These are phyloP conservation scores for Diarsia rubi DNA, from an alignment of 2,888 invertebrate genomes.

Conservation along the genomic window DNA sequence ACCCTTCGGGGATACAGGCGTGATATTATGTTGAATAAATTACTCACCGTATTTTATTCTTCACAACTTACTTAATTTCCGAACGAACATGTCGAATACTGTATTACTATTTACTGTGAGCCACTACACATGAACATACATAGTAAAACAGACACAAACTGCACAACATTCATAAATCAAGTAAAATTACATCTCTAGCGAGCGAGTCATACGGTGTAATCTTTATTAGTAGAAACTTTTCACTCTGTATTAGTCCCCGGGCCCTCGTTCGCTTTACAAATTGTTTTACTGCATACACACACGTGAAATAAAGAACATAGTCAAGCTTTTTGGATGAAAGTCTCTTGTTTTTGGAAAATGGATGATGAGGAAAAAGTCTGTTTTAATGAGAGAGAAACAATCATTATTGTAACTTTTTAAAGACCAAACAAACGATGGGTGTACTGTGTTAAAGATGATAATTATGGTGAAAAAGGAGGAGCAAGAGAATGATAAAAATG, in stretches of 20 bases:
- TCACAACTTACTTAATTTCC: background rate
- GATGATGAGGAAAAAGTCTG: background rate
- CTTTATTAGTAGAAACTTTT: slow-evolving; percentile 80
- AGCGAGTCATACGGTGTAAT: slow-evolving; percentile 66
- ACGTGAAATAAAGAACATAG: slow-evolving; percentile 46
- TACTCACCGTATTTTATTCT: no score
- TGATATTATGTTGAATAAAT: no score
- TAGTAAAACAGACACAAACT: slow-evolving; percentile 22
- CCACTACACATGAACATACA: slow-evolving; percentile 27
- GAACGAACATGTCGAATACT: slow-evolving; percentile 8
- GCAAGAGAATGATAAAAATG: no score
- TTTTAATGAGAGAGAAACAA: background rate
- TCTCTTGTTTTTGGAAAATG: background rate
- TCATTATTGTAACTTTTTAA: background rate
- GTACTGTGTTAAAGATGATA: no score
- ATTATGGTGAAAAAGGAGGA: no score
- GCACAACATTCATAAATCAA: slow-evolving; percentile 55
- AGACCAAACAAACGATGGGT: no score
- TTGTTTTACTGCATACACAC: slow-evolving; percentile 72
- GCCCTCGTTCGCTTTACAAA: slow-evolving; percentile 74
- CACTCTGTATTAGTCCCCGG: slow-evolving; percentile 75
- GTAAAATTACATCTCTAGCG: slow-evolving; percentile 64
- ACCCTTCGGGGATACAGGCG: no score
- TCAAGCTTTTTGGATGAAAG: slow-evolving; percentile 31
- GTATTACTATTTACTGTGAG: slow-evolving; percentile 21